Percentiles rank a stretch among this genome's conserved stretches.
These are phyloP conservation scores for Rynchops niger DNA, from an alignment of 2,113 vertebrate species.

Conservation along the genomic window DNA sequence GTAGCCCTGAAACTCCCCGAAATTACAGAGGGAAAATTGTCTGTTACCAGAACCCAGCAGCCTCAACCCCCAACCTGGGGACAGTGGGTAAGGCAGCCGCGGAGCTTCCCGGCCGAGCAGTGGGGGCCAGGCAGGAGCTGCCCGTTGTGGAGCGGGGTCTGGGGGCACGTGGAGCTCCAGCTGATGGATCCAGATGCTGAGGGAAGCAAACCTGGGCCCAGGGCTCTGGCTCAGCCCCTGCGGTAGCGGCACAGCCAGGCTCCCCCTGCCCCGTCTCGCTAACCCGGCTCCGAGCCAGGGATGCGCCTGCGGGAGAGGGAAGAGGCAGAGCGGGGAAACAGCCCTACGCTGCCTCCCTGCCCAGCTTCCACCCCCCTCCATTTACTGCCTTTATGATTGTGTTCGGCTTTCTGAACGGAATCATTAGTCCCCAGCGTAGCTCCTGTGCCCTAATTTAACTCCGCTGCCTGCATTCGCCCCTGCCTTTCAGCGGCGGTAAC, in stretches of 20 bases:
- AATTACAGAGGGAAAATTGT: not conserved
- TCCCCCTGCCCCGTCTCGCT: no score
- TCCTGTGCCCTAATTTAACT: not conserved
- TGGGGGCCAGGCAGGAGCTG: not conserved
- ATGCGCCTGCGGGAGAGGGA: not conserved
- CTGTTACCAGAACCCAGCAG: not conserved
- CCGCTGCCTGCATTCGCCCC: not conserved
- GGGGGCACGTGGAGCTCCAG: not conserved
- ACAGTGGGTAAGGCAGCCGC: no score
- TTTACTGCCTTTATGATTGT: not conserved
- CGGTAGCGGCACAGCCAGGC: accelerated
- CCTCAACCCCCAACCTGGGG: not conserved
- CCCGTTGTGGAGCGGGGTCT: accelerated
- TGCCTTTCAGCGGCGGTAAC: not conserved
- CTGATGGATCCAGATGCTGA: not conserved
- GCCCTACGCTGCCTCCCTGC: not conserved
- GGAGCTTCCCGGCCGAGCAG: not conserved
- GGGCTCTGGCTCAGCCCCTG: not conserved
- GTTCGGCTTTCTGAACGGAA: not conserved
- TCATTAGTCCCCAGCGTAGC: not conserved
- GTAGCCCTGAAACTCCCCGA: not conserved
- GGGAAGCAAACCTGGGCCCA: not conserved
- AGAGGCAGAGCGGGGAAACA: not conserved
- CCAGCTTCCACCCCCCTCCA: not conserved
- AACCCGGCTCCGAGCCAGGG: not conserved